These are phyloP conservation scores for Tadarida brasiliensis DNA, from an alignment of 2,797 vertebrate species.

Conservation along the genomic window DNA sequence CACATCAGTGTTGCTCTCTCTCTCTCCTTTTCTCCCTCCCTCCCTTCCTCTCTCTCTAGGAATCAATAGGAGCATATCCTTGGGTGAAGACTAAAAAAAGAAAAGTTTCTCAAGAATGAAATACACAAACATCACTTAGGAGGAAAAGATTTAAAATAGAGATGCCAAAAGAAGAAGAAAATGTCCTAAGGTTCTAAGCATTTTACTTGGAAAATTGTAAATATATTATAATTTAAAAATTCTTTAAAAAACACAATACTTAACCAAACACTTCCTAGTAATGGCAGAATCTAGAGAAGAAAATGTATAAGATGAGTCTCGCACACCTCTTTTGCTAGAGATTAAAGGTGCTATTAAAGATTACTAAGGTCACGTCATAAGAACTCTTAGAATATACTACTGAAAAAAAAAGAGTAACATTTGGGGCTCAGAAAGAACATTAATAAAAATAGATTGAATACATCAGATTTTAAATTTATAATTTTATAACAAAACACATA, in stretches of 20 bases:
- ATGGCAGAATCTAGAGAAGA: neutral
- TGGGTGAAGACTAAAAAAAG: neutral
- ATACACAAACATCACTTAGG: neutral
- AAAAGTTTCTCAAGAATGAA: neutral
- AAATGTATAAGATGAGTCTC: neutral
- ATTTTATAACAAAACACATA: neutral
- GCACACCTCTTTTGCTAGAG: neutral
- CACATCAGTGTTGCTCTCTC: neutral
- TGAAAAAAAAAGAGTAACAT: neutral
- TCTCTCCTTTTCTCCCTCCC: neutral
- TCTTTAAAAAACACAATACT: neutral
- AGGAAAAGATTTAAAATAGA: neutral
- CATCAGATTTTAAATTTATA: neutral
- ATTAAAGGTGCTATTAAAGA: neutral
- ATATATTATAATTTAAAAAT: neutral
- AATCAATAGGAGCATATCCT: neutral
- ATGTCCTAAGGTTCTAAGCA: neutral
- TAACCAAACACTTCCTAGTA: neutral
- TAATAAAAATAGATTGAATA: neutral
- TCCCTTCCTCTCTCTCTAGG: neutral
- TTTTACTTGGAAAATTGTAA: neutral
- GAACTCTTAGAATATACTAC: neutral
- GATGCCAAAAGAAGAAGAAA: neutral
- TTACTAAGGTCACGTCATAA: neutral
- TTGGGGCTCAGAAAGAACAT: neutral